Evolutionary conservation across 92 coral and sea anemone genomes (phyloP).

Genomic region (Muricea muricata): DNA sequence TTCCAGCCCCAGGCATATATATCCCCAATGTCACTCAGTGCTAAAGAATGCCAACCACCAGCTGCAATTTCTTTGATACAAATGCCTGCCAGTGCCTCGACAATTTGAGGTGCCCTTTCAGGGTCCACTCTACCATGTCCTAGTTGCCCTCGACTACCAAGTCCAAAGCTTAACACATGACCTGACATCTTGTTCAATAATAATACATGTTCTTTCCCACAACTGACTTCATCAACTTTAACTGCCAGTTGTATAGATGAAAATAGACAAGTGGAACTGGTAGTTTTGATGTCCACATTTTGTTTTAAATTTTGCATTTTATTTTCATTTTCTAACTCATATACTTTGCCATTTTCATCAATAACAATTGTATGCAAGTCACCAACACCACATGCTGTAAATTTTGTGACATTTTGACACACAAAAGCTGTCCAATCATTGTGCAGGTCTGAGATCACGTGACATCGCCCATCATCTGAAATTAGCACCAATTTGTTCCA

Average conservation of each 20-base stretch:
- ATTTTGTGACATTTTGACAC: background rate
- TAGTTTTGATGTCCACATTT: background rate
- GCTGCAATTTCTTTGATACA: slow-evolving; percentile 65
- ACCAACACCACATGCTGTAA: slow-evolving; percentile 3
- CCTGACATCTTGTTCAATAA: slow-evolving; percentile 70
- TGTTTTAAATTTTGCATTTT: background rate
- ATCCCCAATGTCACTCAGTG: slow-evolving; percentile 90
- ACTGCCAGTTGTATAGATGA: slow-evolving; percentile 41
- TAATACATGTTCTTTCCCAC: slow-evolving; percentile 95
- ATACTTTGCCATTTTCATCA: slow-evolving; percentile 9
- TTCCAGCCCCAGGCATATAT: slow-evolving; percentile 99
- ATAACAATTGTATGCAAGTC: slow-evolving; percentile 17
- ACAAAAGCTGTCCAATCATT: slow-evolving; percentile 19
- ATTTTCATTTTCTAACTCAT: background rate
- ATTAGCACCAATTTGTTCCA: slow-evolving; percentile 70
- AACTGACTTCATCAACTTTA: slow-evolving; percentile 69
- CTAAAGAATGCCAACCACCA: slow-evolving; percentile 99
- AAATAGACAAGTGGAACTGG: background rate
- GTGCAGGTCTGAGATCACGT: slow-evolving; percentile 18
- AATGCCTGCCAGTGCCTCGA: slow-evolving; percentile 92
- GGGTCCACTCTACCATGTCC: slow-evolving; percentile 77
- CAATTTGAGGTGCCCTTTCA: slow-evolving; percentile 63
- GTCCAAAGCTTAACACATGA: slow-evolving; percentile 80
- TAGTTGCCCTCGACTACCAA: slow-evolving; percentile 92
- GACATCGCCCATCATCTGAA: slow-evolving; percentile 57